phyloP scores from a whole-genome alignment of 2,888 invertebrate species.

The Epinotia nisella region DNA sequence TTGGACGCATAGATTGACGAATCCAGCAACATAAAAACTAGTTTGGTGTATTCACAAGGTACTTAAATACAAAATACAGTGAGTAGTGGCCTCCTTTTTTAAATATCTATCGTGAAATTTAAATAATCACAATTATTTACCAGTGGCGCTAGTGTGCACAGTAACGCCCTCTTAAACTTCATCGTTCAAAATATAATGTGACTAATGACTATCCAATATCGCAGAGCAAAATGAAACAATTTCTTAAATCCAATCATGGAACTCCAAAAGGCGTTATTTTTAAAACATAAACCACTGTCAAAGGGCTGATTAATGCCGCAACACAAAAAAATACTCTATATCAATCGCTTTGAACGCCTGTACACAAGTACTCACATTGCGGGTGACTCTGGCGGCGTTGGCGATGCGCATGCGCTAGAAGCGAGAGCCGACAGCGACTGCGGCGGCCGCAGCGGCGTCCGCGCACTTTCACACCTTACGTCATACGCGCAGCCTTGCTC shows the following conservation, averaged over 20 bases:
- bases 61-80: too few relatives aligned
- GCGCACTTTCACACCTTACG: constrained; percentile 78
- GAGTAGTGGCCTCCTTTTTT: too few relatives aligned
- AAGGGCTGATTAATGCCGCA: neutral
- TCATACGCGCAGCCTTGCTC: constrained; percentile 75
- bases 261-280: neutral
- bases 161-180: too few relatives aligned
- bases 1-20: too few relatives aligned
- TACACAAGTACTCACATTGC: constrained; percentile 54
- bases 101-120: too few relatives aligned
- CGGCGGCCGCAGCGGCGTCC: constrained; percentile 47
- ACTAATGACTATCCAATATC: neutral
- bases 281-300: neutral
- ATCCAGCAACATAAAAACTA: too few relatives aligned
- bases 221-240: neutral
- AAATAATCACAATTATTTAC: too few relatives aligned
- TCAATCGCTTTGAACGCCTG: neutral
- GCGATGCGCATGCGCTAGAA: constrained; percentile 58
- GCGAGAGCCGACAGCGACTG: constrained; percentile 50
- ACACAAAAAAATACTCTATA: too few relatives aligned
- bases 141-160: too few relatives aligned
- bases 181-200: neutral
- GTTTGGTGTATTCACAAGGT: too few relatives aligned
- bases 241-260: neutral
- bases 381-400: constrained; percentile 49